These are phyloP conservation scores for Pygocentrus nattereri DNA, from an alignment of 2,797 vertebrate species.

Conservation along the genomic window DNA sequence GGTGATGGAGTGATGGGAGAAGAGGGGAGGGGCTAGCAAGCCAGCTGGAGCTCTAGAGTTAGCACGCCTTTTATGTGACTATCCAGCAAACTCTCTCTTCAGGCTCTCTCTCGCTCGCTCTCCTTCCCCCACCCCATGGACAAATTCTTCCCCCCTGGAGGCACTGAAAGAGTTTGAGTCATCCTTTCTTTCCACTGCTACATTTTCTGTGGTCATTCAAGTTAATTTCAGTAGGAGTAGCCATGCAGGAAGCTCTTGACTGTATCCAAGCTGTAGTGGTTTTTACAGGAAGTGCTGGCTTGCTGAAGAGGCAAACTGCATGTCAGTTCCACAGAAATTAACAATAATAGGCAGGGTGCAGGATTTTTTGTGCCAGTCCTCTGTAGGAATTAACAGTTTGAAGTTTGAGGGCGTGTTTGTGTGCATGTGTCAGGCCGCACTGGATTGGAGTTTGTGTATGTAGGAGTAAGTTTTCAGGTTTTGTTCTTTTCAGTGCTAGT, in stretches of 20 bases:
- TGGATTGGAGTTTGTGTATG: conserved; percentile 18
- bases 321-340: conserved; percentile 28
- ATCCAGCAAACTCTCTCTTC: conserved; percentile 53
- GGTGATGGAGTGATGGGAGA: conserved; percentile 49
- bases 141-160: conserved; percentile 48
- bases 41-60: conserved; percentile 60
- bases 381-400: conserved; percentile 68
- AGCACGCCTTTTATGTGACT: conserved; percentile 60
- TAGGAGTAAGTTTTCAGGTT: conserved; percentile 50
- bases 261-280: conserved; percentile 11
- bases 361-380: conserved; percentile 62
- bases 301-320: background rate
- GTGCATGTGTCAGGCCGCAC: too few relatives aligned
- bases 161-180: conserved; percentile 63
- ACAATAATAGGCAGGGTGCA: background rate
- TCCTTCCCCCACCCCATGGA: conserved; percentile 53
- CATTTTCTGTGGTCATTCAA: conserved; percentile 66
- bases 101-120: conserved; percentile 50
- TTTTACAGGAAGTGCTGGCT: conserved; percentile 12
- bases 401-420: conserved; percentile 37
- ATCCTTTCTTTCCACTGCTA: conserved; percentile 60
- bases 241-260: background rate
- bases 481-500: conserved; percentile 59
- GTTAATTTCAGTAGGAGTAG: conserved; percentile 63
- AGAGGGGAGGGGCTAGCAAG: conserved; percentile 38